Base-by-base conservation (phyloP, 2,888 invertebrate genomes). In the Drosophila vallismaia region DNA sequence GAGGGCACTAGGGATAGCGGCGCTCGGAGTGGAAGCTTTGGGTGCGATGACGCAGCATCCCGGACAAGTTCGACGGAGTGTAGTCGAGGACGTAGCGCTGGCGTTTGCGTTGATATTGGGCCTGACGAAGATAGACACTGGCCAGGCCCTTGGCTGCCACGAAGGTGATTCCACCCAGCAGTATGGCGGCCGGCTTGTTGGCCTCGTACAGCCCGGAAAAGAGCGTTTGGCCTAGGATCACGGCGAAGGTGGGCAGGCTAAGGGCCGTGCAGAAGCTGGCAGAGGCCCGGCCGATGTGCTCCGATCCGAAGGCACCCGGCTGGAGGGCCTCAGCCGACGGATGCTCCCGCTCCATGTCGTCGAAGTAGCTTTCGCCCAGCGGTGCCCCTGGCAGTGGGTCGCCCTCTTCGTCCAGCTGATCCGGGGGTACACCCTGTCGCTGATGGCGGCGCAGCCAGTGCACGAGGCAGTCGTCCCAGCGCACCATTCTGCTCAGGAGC, bases 101-200 rank as follows among this genome's bases (percentile, higher is more conserved):
- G 0, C 73, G 70, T 6, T 53, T 50, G 0, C 71, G 67, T 26
- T 72, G 53, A 26, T 69, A 75, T 8, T 67, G 67, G n/a, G 71
- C 74, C 6, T 76, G 88, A 0, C 74, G 63, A 10, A 84, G 19
- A 29, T 76, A 87, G 6, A 77, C 46, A 4, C 64, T 60, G 26
- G 69, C 45, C 36, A 86, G 12, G 0, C 76, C 86, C 55, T 86
- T 86, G 52, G 70, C 33, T 0, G 50, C 66, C 51, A 77, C 62
- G 42, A 71, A 84, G 4, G 86, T 76, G n/a, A 87, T 6, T 0
- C 86, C 86, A 12, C 84, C 84, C 12, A 84, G 12, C 0, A 48
- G 24, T 3, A 79, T 52, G 57, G 64, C 51, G 7, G 71, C 7
- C 0, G 66, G 4, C 24, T 53, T 73, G 57, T 53, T 76, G 4